Base-by-base conservation (phyloP, 2,797 vertebrate species). In the Kryptopterus vitreolus region DNA sequence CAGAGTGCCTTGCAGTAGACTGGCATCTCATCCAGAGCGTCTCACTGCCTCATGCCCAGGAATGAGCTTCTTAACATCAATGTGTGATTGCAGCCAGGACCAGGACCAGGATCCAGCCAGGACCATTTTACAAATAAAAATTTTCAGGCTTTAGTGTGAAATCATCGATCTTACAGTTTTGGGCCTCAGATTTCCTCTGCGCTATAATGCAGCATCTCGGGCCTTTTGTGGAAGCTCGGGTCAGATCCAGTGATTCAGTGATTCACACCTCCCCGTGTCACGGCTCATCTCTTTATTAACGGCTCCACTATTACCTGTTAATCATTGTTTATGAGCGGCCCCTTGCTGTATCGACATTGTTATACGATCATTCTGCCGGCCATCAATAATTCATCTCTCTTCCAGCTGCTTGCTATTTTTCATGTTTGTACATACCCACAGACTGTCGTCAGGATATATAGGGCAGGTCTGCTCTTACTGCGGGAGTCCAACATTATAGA, bases 361-460 rank as follows among this genome's bases (percentile, higher is more conserved):
- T 71, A 52, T 52, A 6, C 1, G 48, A 33, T 22, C 26, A 8
- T 22, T 71, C 50, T 20, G 48, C 38, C 18, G 7, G 29, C 20
- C 20, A 22, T 22, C 18, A 71, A 11, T 71, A 71, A 71, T 71
- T 71, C 50, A 53, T 71, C 69, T 13, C 48, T 35, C 2, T 53
- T 71, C 18, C 68, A 71, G 68, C 26, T 52, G 68, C 68, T 53
- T 53, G 18, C 50, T 35, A 7, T 71, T 55, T n/a, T 53, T 71
- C 69, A n/a, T 53, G 50, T 48, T 69, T 48, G 66, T 69, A 26
- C 24, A 10, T 9, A 48, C n/a, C n/a, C 65, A 48, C 38, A 53
- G 68, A 33, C 65, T 68, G 65, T 26, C 6, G 3, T 71, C 48
- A 71, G 50, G 29, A 53, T 50, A 5, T 53, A 53, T 15, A 33